phyloP scores from a whole-genome alignment of 2,113 vertebrate genomes.

The Motacilla tschutschensis region DNA sequence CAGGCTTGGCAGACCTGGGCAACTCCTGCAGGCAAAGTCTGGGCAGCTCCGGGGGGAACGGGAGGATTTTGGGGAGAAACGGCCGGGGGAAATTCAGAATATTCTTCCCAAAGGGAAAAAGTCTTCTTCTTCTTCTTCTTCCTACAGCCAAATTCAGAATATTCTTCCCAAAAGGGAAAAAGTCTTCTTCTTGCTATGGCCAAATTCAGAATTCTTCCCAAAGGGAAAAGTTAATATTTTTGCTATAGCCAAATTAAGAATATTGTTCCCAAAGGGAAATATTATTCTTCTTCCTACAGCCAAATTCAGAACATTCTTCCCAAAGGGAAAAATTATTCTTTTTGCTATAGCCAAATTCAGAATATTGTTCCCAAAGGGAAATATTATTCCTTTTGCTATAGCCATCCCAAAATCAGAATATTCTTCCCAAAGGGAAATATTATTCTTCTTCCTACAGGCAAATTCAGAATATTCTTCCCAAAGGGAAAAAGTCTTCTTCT shows the following conservation, averaged over 20 bases:
- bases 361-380: background rate
- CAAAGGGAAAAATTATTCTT: fast-evolving
- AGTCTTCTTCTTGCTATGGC: fast-evolving
- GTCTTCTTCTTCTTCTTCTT: fast-evolving
- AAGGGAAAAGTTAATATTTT: background rate
- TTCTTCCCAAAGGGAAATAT: background rate
- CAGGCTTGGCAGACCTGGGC: constrained; percentile 28
- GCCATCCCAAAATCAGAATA: background rate
- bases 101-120: background rate
- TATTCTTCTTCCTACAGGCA: fast-evolving
- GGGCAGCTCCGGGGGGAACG: background rate
- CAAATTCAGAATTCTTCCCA: background rate
- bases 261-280: background rate
- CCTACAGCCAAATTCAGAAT: background rate
- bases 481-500: background rate
- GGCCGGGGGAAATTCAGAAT: background rate
- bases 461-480: background rate
- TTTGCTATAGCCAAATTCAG: background rate
- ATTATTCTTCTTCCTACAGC: too few species aligned
- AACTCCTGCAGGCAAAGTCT: background rate
- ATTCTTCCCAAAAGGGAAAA: background rate
- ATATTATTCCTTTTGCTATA: background rate
- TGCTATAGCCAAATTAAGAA: background rate
- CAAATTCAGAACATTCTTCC: too few species aligned
- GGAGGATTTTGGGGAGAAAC: fast-evolving